Conservation (phyloP, 2,113 vertebrate genomes). For the Hemiscyllium ocellatum region DNA sequence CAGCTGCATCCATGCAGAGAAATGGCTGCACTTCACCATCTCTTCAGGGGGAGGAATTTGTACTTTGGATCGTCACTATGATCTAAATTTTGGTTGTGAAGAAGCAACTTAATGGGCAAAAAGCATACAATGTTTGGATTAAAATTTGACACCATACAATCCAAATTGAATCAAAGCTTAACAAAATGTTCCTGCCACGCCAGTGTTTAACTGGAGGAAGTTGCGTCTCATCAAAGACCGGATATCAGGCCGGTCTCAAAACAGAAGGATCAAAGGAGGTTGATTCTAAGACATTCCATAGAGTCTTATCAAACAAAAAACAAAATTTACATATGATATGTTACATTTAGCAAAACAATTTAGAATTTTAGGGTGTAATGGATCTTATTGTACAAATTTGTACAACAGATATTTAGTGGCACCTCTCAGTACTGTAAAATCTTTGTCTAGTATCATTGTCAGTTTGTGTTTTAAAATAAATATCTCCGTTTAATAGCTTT, state of each 20-base stretch:
- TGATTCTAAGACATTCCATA: background rate
- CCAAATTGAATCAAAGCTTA: constrained; percentile 1
- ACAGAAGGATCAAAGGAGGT: background rate
- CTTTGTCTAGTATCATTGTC: background rate
- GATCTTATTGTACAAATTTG: background rate
- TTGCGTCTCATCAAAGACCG: background rate
- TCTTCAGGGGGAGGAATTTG: too few species aligned
- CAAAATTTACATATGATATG: background rate
- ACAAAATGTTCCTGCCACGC: background rate
- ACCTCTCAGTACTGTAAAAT: background rate
- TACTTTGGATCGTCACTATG: background rate
- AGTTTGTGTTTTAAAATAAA: background rate
- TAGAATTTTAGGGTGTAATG: background rate
- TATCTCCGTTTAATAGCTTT: background rate
- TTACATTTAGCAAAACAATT: background rate
- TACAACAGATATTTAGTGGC: background rate
- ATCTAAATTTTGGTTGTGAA: background rate
- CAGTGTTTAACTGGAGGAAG: background rate
- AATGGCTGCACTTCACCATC: background rate
- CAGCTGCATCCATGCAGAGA: background rate
- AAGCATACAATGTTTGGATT: background rate
- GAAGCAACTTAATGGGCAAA: background rate
- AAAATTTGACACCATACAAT: background rate
- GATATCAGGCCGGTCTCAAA: background rate
- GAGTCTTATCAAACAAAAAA: background rate